Base-by-base conservation (phyloP, 2,113 vertebrate species). In the Anseranas semipalmata region DNA sequence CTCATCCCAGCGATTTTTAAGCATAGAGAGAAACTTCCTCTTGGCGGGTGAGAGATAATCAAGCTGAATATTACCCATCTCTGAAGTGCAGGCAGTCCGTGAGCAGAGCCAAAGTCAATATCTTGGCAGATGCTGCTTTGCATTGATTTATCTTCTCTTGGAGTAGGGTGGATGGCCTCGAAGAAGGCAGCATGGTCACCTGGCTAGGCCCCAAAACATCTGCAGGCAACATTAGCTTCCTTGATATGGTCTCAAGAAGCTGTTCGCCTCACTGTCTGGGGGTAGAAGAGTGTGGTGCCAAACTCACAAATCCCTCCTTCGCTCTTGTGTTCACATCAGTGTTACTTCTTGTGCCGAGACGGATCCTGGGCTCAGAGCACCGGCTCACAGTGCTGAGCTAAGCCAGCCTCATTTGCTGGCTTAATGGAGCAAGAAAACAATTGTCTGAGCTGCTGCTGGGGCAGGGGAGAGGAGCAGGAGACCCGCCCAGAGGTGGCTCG, bases 51-150 rank as follows among this genome's bases (percentile, higher is more conserved):
- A 97, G 97, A 98, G 95, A 98, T 97, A 98, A 98, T 98, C 98
- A 98, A 98, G 97, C 97, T 98, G 97, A 98, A 98, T 98, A 98
- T 98, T 98, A 98, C 96, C 97, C 90, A 97, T 96, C 80, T 96
- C 97, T 97, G 96, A 98, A 98, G 97, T 97, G 95, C 93, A 96
- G 94, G 96, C 96, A 97, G 96, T 93, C 95, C 50, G 41, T 97
- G 97, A 97, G 95, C 96, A 95, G 96, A 97, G 97, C 97, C 96
- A 97, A 96, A 98, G 96, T 98, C 98, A 98, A 95, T 98, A 98
- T 97, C 97, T 97, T 98, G 97, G 97, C 98, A 98, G 97, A 98
- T 98, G 98, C 97, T 98, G 94, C 95, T 95, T 98, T 95, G 93
- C 91, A 97, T 97, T 98, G 98, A 98, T 98, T 98, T 97, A 98